phyloP scores from a whole-genome alignment of 1,140 invertebrate genomes.

The Matsumurasca onukii region DNA sequence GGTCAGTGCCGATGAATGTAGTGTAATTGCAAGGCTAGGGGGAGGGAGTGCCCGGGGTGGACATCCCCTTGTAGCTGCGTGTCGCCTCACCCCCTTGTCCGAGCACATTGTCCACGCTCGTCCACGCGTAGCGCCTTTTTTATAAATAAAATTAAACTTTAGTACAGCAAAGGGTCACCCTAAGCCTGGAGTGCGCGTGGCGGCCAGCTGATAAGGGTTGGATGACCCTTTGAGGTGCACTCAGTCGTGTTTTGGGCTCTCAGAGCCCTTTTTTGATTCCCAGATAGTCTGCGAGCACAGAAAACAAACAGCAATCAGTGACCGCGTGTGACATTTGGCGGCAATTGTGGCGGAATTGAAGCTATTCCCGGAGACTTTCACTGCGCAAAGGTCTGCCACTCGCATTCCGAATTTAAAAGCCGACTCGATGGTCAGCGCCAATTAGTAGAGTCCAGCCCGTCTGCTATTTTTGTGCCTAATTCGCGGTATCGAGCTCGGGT shows the following conservation, averaged over 20 bases:
- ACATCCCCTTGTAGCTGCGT: too few relatives aligned
- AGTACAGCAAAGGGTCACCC: background rate
- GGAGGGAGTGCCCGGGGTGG: too few relatives aligned
- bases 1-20: too few relatives aligned
- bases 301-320: too few relatives aligned
- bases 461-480: background rate
- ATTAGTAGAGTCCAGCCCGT: slow-evolving; percentile 3
- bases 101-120: slow-evolving; percentile 8
- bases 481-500: background rate
- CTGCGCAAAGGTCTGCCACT: slow-evolving; percentile 30
- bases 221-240: slow-evolving; percentile 12
- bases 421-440: slow-evolving; percentile 10
- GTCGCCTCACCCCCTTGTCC: background rate
- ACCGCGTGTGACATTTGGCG: slow-evolving; percentile 9
- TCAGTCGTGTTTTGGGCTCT: too few relatives aligned
- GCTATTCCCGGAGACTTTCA: slow-evolving; percentile 27
- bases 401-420: slow-evolving; percentile 35
- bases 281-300: too few relatives aligned
- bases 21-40: too few relatives aligned
- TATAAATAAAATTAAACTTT: slow-evolving; percentile 25
- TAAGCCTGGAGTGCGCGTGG: background rate
- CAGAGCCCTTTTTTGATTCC: too few relatives aligned
- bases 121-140: slow-evolving; percentile 1
- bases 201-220: background rate
- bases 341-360: slow-evolving; percentile 11